A percentile compares a stretch with the other conserved stretches of the same genome.
Evolutionary conservation across 2,113 vertebrate genomes (phyloP).

Genomic region (Silurus glanis): DNA sequence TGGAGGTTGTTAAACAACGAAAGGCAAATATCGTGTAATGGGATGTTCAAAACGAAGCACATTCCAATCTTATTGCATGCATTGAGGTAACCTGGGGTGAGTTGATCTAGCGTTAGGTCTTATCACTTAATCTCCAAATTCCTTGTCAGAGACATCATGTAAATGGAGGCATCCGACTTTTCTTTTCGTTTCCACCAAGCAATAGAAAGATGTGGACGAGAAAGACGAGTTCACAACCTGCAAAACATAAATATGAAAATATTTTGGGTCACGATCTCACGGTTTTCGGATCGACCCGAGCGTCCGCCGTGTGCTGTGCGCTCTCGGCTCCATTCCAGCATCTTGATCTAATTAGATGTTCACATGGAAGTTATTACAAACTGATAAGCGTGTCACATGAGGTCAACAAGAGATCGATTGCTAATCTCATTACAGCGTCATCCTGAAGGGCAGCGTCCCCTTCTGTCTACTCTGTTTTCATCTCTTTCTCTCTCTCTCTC

Average conservation of each 20-base stretch:
- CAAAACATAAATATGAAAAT: background rate
- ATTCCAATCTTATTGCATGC: no score
- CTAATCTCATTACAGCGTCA: conserved; percentile 68
- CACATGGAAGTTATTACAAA: conserved; percentile 69
- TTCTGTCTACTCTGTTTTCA: background rate
- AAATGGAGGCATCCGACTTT: no score
- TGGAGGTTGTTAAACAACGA: no score
- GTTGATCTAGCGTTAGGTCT: no score
- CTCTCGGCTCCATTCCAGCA: background rate
- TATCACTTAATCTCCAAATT: no score
- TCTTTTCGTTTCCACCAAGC: no score
- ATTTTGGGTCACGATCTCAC: background rate
- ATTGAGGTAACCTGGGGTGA: no score
- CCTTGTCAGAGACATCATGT: no score
- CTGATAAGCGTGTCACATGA: conserved; percentile 72
- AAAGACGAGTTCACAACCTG: background rate
- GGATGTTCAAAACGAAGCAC: no score
- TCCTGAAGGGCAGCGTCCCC: conserved; percentile 60
- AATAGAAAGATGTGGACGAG: background rate
- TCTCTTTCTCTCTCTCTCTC: background rate
- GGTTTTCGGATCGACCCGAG: background rate
- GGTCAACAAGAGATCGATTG: conserved; percentile 74
- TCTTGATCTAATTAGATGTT: conserved; percentile 68
- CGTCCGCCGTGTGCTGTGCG: background rate
- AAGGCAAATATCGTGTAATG: no score